Evolutionary conservation across 2,888 invertebrate genomes (phyloP), one percentile per base, ranked within the genome.

Genomic region (Heliconius sara): DNA sequence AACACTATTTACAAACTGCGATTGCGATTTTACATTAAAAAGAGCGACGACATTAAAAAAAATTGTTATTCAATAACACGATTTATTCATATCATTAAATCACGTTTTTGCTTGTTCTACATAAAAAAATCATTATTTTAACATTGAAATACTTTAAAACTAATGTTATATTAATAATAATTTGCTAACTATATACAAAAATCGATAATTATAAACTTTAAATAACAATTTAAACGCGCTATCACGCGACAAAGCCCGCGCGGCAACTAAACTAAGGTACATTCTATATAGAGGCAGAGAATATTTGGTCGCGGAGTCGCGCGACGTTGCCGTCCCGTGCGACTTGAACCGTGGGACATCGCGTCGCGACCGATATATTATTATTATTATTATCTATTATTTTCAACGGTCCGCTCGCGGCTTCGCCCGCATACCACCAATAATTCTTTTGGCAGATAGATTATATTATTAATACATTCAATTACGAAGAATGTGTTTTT

Each of bases 231-330:
- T 52, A 60, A 27, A 39, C 63, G 67, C 81, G 84, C 82, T 83
- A 77, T 82, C 85, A 80, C 85, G 81, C 76, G 80, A 84, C 87
- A 83, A 83, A 76, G 81, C 82, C 83, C 84, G 82, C 86, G 87
- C 86, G 85, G 82, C 83, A 76, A 85, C 83, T 80, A 83, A 79
- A 76, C 79, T 77, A 67, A 75, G 79, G 75, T 76, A 76, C 76
- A 73, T 72, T 76, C 79, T 76, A 63, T 25, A 25, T 63, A 47
- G 43, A 47, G 43, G 12, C 63, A 25, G n/a, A n/a, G 71, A 27
- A 52, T 70, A 52, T 43, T 52, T 63, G 25, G 73, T 77, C 78
- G 80, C 78, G 67, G 65, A 27, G 65, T 47, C 77, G 75, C 67
- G 85, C 83, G 83, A 81, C 83, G 85, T 84, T 85, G 85, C 84